These are phyloP conservation scores for Aphodius sticticus DNA, from an alignment of 2,888 invertebrate species.

Conservation along the genomic window DNA sequence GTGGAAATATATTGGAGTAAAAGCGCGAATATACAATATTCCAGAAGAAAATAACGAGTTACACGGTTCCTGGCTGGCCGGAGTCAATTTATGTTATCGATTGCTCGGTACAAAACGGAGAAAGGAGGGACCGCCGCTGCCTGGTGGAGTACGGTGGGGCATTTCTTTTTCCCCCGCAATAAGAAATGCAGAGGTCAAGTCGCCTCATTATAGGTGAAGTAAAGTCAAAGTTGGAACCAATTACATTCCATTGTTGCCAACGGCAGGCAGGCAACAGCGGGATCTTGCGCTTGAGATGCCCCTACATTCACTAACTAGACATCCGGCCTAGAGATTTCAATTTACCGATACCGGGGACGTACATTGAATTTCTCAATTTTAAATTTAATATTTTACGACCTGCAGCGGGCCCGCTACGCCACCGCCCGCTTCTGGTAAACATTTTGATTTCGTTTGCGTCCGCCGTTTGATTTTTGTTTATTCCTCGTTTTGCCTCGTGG, in stretches of 20 bases:
- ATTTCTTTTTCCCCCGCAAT: constrained; percentile 26
- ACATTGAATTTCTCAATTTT: constrained; percentile 19
- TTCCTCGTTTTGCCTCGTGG: constrained; percentile 4
- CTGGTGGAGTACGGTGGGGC: neutral
- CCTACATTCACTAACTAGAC: constrained; percentile 47
- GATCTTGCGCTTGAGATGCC: constrained; percentile 51
- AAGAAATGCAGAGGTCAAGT: constrained; percentile 47
- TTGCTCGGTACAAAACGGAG: neutral
- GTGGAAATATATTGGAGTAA: neutral
- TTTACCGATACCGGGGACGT: constrained; percentile 51
- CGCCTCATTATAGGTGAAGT: constrained; percentile 55
- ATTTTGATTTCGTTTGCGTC: constrained; percentile 25
- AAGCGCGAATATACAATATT: neutral
- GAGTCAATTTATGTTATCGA: constrained; percentile 4
- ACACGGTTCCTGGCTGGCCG: neutral
- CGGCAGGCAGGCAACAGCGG: constrained; percentile 49
- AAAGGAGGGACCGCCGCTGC: neutral
- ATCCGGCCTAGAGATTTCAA: constrained; percentile 55
- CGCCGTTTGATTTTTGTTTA: constrained; percentile 4
- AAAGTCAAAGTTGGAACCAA: constrained; percentile 59
- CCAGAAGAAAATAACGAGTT: neutral
- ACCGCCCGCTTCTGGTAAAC: constrained; percentile 14
- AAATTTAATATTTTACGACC: constrained; percentile 23
- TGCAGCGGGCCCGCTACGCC: neutral
- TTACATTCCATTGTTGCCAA: constrained; percentile 60